Evolutionary conservation across 2,888 invertebrate genomes (phyloP), one percentile per base, ranked within the genome.

Genomic region (Macrostomum cliftonense): DNA sequence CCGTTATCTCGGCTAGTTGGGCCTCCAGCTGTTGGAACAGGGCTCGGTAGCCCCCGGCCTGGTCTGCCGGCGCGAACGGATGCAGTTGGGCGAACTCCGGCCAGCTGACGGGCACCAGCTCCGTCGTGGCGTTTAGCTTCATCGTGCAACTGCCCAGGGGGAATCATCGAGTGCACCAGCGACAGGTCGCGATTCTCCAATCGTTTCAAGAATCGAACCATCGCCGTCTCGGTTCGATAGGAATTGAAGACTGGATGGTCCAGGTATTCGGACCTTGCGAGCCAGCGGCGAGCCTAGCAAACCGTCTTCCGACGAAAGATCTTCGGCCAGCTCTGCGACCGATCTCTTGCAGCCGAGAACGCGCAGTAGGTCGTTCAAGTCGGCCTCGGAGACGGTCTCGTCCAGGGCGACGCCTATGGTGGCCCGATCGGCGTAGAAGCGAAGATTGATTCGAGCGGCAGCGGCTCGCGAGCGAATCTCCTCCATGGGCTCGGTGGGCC

Each of bases 91-190:
- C 82, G 67, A 99, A 89, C 59, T 87, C 82, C 40, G 82, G 81
- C 74, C 89, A 84, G 1, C 91, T 89, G 61, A 89, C 87, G 0
- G 95, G 89, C 74, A 93, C 87, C 85, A 99, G 87, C 73, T 97
- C 93, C 0, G 91, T 91, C 1, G 93, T 91, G 1, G 88, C 85
- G 69, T 97, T 99, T 36, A 99, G 74, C 70, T 99, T 99, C 97
- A 99, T 99, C 2, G 97, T 99, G 63, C 97, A 99, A 1, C 95
- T 95, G 12, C 97, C 97, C 65, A 97, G 73, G 1, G n/a, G 97
- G 95, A 63, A 99, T 97, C 97, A 99, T 99, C 1, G 93, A 91
- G 68, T 97, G 95, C 0, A 93, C 95, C 43, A 97, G 74, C 0
- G 95, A 95, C 42, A 97, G 77, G 61, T 97, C 97, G 71, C 93